Percentiles rank a stretch among this genome's conserved stretches.
Conservation (phyloP, 2,888 invertebrate genomes). For the Acanthoscelides obtectus region DNA sequence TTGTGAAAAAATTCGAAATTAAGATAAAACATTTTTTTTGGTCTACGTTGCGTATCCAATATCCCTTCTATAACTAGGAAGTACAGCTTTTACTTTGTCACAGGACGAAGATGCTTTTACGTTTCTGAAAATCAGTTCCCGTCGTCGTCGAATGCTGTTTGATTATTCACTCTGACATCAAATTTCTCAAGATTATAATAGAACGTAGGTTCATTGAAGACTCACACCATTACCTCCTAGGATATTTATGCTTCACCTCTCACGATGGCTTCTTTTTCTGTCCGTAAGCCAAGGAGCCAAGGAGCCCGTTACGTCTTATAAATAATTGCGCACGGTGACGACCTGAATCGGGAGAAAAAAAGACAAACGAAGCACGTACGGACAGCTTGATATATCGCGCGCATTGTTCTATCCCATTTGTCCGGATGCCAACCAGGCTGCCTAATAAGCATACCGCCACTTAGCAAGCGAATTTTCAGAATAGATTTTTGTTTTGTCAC, state of each 20-base stretch:
- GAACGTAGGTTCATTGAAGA: neutral
- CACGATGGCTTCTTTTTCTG: neutral
- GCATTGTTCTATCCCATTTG: slow-evolving; percentile 2
- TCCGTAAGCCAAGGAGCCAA: neutral
- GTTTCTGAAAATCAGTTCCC: too few relatives aligned
- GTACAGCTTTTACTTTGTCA: too few relatives aligned
- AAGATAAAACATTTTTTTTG: too few relatives aligned
- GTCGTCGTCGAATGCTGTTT: too few relatives aligned
- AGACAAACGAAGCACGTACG: neutral
- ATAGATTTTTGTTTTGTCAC: neutral
- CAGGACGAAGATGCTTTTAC: too few relatives aligned
- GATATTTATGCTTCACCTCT: neutral
- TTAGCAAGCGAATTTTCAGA: slow-evolving; percentile 32
- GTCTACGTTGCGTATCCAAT: too few relatives aligned
- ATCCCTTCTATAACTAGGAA: too few relatives aligned
- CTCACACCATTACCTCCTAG: neutral
- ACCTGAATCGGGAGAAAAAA: slow-evolving; percentile 9
- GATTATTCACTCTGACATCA: too few relatives aligned
- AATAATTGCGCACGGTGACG: slow-evolving; percentile 12
- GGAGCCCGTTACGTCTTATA: slow-evolving; percentile 8
- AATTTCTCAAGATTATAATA: neutral
- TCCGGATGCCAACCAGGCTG: neutral
- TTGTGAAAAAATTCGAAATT: too few relatives aligned
- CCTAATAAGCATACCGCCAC: slow-evolving; percentile 30
- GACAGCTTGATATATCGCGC: slow-evolving; percentile 1